Evolutionary conservation across 2,113 vertebrate genomes (phyloP).

Genomic region (Natator depressus): DNA sequence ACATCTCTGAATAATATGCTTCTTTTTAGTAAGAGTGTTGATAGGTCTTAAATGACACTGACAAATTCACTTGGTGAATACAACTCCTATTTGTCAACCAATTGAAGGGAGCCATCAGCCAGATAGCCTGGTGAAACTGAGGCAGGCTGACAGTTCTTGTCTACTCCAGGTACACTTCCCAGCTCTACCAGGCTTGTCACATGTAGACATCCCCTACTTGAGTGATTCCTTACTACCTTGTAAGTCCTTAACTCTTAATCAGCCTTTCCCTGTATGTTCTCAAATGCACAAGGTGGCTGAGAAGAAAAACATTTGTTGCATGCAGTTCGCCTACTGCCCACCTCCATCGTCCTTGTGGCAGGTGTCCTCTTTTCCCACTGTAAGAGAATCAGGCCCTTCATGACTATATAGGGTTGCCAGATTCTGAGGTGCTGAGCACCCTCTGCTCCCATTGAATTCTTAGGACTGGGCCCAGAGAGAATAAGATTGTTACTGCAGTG

Average conservation of each 20-base stretch:
- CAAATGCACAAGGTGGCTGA: not conserved
- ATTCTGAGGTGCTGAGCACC: not conserved
- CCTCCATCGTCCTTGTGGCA: rapidly evolving
- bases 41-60: not conserved
- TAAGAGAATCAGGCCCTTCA: rapidly evolving
- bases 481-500: rapidly evolving
- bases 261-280: not conserved
- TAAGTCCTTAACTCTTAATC: not conserved
- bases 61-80: not conserved
- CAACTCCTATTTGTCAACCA: not conserved
- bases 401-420: no score
- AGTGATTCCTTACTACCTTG: not conserved
- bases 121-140: not conserved
- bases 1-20: rapidly evolving
- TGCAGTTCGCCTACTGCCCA: not conserved
- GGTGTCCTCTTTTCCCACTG: rapidly evolving
- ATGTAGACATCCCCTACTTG: not conserved
- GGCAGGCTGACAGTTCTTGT: not conserved
- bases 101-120: not conserved
- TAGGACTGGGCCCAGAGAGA: not conserved
- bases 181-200: not conserved
- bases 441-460: rapidly evolving
- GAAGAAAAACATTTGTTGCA: not conserved
- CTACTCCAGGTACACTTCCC: not conserved
- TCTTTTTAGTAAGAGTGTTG: rapidly evolving